phyloP scores from a whole-genome alignment of 2,113 vertebrate species.

The Notarius lentiginosus region DNA sequence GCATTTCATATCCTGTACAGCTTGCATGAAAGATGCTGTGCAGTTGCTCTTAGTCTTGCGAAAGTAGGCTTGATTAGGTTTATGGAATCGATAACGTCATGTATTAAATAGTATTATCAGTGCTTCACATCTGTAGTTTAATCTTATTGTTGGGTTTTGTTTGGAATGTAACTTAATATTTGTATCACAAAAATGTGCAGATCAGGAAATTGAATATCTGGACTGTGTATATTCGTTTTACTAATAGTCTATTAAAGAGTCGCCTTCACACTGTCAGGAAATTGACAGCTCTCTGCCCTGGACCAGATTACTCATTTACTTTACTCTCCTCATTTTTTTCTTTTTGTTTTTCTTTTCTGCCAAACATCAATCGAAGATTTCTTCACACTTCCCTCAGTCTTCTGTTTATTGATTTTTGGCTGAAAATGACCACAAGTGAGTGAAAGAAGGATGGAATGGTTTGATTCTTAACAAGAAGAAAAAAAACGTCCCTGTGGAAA shows the following conservation, averaged over 20 bases:
- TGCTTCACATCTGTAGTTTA: not conserved
- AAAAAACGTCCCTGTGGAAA: conserved; percentile 41
- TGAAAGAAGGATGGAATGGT: conserved; percentile 45
- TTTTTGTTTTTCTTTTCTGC: not conserved
- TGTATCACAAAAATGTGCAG: not conserved
- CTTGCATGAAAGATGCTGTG: not conserved
- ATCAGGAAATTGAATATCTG: conserved; percentile 11
- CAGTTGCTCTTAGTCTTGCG: not conserved
- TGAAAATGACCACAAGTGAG: conserved; percentile 25
- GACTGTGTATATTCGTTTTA: not conserved
- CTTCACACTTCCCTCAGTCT: not conserved
- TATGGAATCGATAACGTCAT: not conserved
- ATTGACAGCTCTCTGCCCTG: conserved; percentile 9
- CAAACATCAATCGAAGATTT: not conserved
- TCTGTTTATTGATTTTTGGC: conserved; percentile 31
- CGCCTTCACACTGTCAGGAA: not conserved
- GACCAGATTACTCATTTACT: conserved; percentile 1
- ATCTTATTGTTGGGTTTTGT: not conserved
- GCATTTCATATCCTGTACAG: not conserved
- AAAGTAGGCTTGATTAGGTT: not conserved
- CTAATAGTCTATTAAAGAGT: conserved; percentile 16
- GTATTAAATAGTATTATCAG: not conserved
- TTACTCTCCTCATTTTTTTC: not conserved
- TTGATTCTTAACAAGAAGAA: conserved; percentile 43
- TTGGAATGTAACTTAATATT: not conserved